Conservation (phyloP, 2,113 vertebrate species). For the Shinisaurus crocodilurus region DNA sequence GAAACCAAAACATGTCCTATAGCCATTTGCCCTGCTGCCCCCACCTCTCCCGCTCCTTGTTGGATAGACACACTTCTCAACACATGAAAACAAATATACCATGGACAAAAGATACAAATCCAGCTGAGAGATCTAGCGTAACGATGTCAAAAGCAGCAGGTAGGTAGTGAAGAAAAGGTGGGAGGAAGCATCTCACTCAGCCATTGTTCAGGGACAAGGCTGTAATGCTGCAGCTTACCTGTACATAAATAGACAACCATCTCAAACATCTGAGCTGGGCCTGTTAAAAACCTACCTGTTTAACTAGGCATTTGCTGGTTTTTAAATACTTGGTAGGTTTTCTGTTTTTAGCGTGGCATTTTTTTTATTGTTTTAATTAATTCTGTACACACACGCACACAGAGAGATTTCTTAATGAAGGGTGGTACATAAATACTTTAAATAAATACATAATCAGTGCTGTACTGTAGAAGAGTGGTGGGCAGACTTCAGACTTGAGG, state of each 20-base stretch:
- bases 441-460: neutral
- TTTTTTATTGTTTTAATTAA: too few species aligned
- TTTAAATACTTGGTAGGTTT: too few species aligned
- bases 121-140: neutral
- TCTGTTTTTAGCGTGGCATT: too few species aligned
- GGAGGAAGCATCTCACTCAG: neutral
- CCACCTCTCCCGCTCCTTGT: neutral
- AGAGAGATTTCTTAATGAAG: too few species aligned
- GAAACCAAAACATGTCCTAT: slow-evolving; percentile 8
- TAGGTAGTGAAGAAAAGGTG: neutral
- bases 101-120: neutral
- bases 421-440: too few species aligned
- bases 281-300: too few species aligned
- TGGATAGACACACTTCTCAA: neutral
- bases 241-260: neutral
- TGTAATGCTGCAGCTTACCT: neutral
- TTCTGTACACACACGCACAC: too few species aligned
- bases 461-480: neutral
- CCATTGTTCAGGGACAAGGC: neutral
- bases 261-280: neutral
- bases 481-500: too few species aligned
- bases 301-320: too few species aligned
- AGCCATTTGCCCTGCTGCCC: neutral
- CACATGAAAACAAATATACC: neutral
- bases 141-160: neutral